These are phyloP conservation scores for Tursiops truncatus DNA, from an alignment of 2,113 vertebrate genomes.

Conservation along the genomic window DNA sequence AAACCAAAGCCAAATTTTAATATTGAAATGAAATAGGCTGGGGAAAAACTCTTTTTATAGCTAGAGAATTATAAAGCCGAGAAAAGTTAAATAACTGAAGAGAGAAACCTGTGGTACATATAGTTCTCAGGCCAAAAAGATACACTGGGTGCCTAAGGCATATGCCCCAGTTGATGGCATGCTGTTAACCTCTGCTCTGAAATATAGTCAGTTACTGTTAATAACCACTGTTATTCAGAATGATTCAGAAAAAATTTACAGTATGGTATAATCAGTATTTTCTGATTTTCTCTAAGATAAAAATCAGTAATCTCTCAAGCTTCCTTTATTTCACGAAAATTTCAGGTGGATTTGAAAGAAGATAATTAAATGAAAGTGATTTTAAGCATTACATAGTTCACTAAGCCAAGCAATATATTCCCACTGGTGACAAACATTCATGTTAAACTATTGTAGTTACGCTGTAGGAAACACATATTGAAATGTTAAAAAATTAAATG, in stretches of 20 bases:
- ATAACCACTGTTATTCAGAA: background rate
- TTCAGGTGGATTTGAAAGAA: background rate
- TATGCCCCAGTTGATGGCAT: background rate
- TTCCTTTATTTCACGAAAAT: constrained; percentile 16
- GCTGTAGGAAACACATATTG: background rate
- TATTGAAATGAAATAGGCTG: background rate
- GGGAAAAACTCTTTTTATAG: background rate
- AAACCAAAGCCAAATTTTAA: background rate
- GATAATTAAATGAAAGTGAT: background rate
- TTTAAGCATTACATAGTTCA: background rate
- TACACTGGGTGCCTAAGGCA: background rate
- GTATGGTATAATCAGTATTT: background rate
- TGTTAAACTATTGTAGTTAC: background rate
- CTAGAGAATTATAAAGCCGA: background rate
- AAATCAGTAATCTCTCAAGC: background rate
- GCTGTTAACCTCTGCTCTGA: background rate
- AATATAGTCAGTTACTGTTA: background rate
- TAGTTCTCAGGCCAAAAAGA: background rate
- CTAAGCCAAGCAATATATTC: background rate
- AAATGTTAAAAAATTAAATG: constrained; percentile 27
- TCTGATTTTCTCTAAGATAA: background rate
- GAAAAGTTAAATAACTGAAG: background rate
- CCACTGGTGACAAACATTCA: background rate
- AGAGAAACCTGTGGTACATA: background rate
- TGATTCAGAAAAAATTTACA: background rate